Conservation (phyloP, 2,113 vertebrate genomes). For the Odocoileus virginianus region DNA sequence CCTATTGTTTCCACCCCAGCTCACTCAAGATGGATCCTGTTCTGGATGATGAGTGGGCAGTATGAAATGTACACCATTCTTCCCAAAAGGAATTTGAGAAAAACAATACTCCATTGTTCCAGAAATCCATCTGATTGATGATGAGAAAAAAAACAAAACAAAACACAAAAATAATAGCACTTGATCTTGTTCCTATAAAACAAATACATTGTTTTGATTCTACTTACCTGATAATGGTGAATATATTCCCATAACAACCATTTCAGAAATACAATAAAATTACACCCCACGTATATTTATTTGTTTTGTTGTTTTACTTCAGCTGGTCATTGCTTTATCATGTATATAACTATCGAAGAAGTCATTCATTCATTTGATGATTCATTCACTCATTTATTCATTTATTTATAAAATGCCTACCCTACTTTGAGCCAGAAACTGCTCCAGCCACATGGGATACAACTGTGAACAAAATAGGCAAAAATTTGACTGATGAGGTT, state of each 20-base stretch:
- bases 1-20: neutral
- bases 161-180: neutral
- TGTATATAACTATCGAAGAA: neutral
- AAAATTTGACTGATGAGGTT: neutral
- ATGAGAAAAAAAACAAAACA: neutral
- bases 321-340: neutral
- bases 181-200: neutral
- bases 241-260: neutral
- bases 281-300: rapidly evolving
- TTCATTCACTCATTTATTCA: neutral
- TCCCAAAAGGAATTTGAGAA: neutral
- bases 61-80: neutral
- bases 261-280: neutral
- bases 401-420: neutral
- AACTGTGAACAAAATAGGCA: neutral
- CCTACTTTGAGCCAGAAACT: neutral
- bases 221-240: neutral
- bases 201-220: neutral
- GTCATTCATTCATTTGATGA: neutral
- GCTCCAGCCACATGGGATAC: neutral
- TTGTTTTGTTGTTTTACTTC: neutral
- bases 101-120: neutral
- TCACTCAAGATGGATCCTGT: neutral
- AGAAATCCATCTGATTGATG: neutral
- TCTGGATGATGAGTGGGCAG: neutral